Conservation (phyloP, 2,888 invertebrate genomes). For the Catocala sponsa region DNA sequence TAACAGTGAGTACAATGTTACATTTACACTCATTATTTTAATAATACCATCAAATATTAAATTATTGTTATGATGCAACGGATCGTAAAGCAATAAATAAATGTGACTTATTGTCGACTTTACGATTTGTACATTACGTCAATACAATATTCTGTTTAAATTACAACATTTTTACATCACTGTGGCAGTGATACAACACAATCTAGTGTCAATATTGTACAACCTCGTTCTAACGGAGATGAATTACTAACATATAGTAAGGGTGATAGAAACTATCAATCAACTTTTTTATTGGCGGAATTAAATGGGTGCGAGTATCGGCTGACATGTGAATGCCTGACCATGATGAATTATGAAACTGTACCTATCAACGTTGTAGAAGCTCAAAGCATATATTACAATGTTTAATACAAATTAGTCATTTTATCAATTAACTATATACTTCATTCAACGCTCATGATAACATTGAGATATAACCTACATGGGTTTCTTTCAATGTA, state of each 20-base stretch:
- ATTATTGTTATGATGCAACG: slow-evolving; percentile 48
- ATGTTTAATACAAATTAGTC: no score
- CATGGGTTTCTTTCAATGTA: no score
- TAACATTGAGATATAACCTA: no score
- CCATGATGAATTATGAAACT: background rate
- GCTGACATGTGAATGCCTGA: background rate
- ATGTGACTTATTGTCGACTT: slow-evolving; percentile 31
- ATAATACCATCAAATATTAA: slow-evolving; percentile 56
- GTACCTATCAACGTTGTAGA: background rate
- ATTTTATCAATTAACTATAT: no score
- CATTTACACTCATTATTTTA: slow-evolving; percentile 62
- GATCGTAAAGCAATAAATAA: slow-evolving; percentile 40
- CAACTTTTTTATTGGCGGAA: slow-evolving; percentile 5
- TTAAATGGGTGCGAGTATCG: slow-evolving; percentile 3
- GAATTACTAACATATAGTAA: background rate
- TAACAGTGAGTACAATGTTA: slow-evolving; percentile 47
- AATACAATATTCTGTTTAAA: slow-evolving; percentile 23
- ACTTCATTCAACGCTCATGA: no score
- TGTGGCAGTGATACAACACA: slow-evolving; percentile 20
- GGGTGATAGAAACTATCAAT: slow-evolving; percentile 6
- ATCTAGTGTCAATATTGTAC: slow-evolving; percentile 27
- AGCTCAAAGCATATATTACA: no score
- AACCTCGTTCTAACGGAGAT: background rate
- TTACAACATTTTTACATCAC: slow-evolving; percentile 28
- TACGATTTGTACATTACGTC: slow-evolving; percentile 42